Base-by-base conservation (phyloP, 2,888 invertebrate genomes). In the Electrophaes corylata region DNA sequence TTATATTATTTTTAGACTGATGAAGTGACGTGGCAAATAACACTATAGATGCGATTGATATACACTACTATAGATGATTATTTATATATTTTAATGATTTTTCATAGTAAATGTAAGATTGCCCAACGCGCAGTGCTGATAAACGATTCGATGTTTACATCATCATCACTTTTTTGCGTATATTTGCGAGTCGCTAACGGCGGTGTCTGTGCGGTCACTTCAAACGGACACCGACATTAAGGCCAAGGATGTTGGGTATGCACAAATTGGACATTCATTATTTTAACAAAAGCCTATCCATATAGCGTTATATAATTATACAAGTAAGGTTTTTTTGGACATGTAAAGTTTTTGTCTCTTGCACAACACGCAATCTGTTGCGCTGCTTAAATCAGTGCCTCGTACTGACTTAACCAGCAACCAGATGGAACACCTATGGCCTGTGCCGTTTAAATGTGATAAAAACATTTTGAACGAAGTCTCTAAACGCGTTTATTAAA, bases 221-320 rank as follows among this genome's bases (percentile, higher is more conserved):
- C 85, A 84, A 86, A 88, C 81, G 73, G 66, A 67, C n/a, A n/a
- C 84, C 81, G 83, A 71, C 83, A 86, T 85, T 87, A 84, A 84
- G 82, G 86, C 79, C 86, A 86, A 86, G 84, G 87, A 83, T 83
- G 63, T 71, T 79, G 71, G 69, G 72, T 80, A 72, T 72, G 69
- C 76, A 81, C 81, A 81, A 83, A 84, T 86, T 84, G 80, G 80
- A 76, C 79, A 78, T 83, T 86, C 84, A 81, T 84, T 83, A 83
- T 81, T 77, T 82, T 81, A 82, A 83, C 82, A 87, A 86, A 86
- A 86, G 79, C 73, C 74, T 79, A 79, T 76, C 79, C 77, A 77
- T 78, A 79, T 75, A 81, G 67, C 74, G 76, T 84, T 83, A 83
- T 75, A 79, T 85, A 86, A 87, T 82, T 44, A 44, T 44, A 79